Base-by-base conservation (phyloP, 2,113 vertebrate genomes). In the Nothocercus nigrocapillus region DNA sequence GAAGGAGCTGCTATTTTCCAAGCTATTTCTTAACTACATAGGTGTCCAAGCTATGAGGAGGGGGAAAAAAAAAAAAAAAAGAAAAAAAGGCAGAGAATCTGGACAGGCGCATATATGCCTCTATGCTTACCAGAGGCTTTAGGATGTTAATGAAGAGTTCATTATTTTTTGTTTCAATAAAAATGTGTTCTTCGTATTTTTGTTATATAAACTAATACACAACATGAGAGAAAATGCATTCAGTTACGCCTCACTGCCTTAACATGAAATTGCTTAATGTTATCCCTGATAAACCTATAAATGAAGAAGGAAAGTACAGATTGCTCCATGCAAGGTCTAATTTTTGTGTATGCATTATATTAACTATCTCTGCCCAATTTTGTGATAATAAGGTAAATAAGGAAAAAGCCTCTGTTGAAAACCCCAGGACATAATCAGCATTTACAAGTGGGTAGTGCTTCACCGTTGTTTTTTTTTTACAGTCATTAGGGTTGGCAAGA, bases 341-440 rank as follows among this genome's bases (percentile, higher is more conserved):
- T 83, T 95, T 92, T 81, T 94, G 69, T 77, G 34, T n/a, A 36
- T 95, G 93, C 94, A 92, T 95, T 94, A 94, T 86, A 83, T 96
- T 96, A 94, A 94, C 68, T 38, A 36, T 93, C 82, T 93, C 95
- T 91, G 82, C 62, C 66, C 92, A 93, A 95, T 96, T 96, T 95
- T 86, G 90, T 91, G 53, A 88, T 96, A 96, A 96, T 90, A 90
- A 96, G 82, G 92, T 83, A 96, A 96, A 96, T 82, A 95, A 94
- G 94, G 69, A 95, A 90, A 95, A 97, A 96, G 94, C 94, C 79
- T 95, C 68, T 19, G 42, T 13, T 94, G 95, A 96, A 97, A 95
- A 97, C 53, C 82, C 64, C 47, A 72, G 64, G 56, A 24, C 86
- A 91, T 58, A 93, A 90, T 75, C 88, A 91, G 77, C 74, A 93